phyloP scores from a whole-genome alignment of 2,888 invertebrate genomes.

The Ecdyonurus torrentis region DNA sequence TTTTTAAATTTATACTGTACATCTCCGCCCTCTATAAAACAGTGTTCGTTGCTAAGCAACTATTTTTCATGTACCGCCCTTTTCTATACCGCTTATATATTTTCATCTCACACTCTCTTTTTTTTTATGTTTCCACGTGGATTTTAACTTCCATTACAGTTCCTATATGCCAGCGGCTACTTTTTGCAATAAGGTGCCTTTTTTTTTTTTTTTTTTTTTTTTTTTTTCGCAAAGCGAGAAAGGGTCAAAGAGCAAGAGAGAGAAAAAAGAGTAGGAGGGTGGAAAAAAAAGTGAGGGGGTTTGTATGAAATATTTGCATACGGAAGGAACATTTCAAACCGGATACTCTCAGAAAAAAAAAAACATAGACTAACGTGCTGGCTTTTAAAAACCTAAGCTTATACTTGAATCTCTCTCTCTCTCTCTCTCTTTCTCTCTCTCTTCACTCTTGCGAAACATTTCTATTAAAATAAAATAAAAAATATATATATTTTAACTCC shows the following conservation, averaged over 20 bases:
- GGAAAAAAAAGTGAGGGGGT: not conserved
- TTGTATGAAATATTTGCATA: not conserved
- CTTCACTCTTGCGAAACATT: not conserved
- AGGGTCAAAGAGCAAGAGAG: not conserved
- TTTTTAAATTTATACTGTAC: not conserved
- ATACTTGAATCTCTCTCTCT: too few relatives aligned
- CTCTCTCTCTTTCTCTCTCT: too few relatives aligned
- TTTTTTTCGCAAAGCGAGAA: not conserved
- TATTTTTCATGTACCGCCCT: not conserved
- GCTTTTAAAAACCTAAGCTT: not conserved
- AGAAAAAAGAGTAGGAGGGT: not conserved
- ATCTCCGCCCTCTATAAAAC: not conserved
- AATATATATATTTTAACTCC: too few relatives aligned
- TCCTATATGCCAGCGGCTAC: not conserved
- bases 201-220: not conserved
- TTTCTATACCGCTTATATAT: not conserved
- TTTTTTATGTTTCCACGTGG: not conserved
- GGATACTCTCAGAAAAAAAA: not conserved
- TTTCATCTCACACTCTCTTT: not conserved
- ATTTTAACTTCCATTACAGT: not conserved
- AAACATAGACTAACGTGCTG: not conserved
- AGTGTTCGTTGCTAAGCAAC: not conserved
- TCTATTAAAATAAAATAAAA: not conserved
- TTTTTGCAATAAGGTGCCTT: not conserved
- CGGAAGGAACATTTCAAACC: not conserved